These are phyloP conservation scores for Drosophila cognata DNA, from an alignment of 2,888 invertebrate genomes.

Conservation along the genomic window DNA sequence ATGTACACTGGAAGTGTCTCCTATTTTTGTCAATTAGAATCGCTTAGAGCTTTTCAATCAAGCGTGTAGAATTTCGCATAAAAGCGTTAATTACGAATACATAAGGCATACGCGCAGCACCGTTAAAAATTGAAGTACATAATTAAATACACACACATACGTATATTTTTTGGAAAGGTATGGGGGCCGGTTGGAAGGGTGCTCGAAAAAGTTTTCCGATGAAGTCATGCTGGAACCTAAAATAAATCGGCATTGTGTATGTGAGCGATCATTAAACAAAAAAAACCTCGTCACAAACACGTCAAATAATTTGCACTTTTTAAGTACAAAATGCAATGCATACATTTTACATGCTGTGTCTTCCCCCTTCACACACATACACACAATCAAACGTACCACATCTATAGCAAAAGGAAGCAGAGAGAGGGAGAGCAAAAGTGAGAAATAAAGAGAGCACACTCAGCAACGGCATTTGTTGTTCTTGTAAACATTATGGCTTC, in stretches of 20 bases:
- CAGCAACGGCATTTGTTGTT: constrained; percentile 69
- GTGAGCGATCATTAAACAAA: constrained; percentile 68
- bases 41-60: constrained; percentile 58
- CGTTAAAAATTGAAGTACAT: constrained; percentile 64
- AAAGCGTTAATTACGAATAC: constrained; percentile 66
- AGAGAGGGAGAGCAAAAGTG: constrained; percentile 29
- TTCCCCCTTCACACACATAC: constrained; percentile 29
- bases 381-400: constrained; percentile 3
- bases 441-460: constrained; percentile 40
- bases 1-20: constrained; percentile 51
- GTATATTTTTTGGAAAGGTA: constrained; percentile 13
- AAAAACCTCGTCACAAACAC: constrained; percentile 18
- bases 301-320: constrained; percentile 72
- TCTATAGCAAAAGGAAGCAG: constrained; percentile 45
- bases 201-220: constrained; percentile 60
- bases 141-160: constrained; percentile 35
- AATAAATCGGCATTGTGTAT: constrained; percentile 65
- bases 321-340: constrained; percentile 74
- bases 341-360: constrained; percentile 52
- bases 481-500: constrained; percentile 74
- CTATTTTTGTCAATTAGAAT: constrained; percentile 62
- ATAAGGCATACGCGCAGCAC: constrained; percentile 48
- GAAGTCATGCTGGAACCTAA: constrained; percentile 76
- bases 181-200: constrained; percentile 22
- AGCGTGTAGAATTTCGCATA: constrained; percentile 71